A percentile compares a stretch with the other conserved stretches of the same genome.
Conservation (phyloP, 2,888 invertebrate species). For the Heteromurus nitidus region DNA sequence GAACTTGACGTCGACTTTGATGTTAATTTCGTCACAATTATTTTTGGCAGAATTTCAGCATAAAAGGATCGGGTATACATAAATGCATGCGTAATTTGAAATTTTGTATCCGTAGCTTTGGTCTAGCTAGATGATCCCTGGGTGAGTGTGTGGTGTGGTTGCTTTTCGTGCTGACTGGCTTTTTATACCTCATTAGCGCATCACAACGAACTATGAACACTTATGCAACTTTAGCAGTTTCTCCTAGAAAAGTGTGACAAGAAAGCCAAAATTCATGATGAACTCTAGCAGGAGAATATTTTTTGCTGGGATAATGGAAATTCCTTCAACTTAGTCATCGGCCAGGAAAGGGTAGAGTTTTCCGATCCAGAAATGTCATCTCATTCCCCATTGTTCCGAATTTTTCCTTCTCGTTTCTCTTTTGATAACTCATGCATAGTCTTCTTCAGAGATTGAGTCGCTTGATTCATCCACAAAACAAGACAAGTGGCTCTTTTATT, state of each 20-base stretch:
- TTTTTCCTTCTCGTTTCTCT: constrained; percentile 22
- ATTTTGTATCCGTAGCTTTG: background rate
- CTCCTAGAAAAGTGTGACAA: too few relatives aligned
- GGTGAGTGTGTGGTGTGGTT: background rate
- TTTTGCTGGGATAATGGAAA: constrained; percentile 42
- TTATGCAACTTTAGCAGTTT: background rate
- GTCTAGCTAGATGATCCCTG: background rate
- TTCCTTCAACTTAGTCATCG: background rate
- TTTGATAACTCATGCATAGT: too few relatives aligned
- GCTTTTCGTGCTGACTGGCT: background rate
- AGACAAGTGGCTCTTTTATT: background rate
- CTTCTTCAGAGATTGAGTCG: background rate
- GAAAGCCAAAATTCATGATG: too few relatives aligned
- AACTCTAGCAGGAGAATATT: background rate
- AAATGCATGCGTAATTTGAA: background rate
- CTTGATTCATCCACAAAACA: background rate
- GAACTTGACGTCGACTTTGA: background rate
- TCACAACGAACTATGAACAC: background rate
- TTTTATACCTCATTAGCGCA: background rate
- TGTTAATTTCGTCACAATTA: background rate
- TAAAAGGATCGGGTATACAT: background rate
- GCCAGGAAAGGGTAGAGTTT: background rate
- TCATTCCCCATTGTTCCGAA: background rate
- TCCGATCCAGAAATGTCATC: constrained; percentile 28
- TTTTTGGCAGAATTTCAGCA: background rate